phyloP scores from a whole-genome alignment of 2,113 vertebrate genomes.

The Aegithalos caudatus region DNA sequence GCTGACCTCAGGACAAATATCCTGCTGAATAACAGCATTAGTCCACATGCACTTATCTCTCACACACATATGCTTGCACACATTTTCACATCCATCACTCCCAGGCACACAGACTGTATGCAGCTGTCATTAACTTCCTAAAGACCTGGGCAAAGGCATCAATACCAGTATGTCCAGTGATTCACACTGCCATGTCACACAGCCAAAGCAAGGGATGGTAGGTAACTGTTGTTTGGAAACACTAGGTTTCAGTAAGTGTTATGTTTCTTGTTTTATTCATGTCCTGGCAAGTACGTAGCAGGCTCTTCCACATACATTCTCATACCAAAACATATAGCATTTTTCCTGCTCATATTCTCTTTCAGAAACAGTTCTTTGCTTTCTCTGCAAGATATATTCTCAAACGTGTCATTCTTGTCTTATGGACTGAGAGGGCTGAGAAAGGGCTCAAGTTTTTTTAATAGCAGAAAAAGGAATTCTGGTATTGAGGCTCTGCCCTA shows the following conservation, averaged over 20 bases:
- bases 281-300: not conserved
- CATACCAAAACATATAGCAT: not conserved
- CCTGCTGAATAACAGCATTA: not conserved
- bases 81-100: not conserved
- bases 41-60: not conserved
- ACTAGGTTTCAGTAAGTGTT: not conserved
- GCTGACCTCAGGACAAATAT: not conserved
- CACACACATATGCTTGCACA: not conserved
- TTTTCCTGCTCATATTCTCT: not conserved
- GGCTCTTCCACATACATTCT: not conserved
- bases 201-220: not conserved
- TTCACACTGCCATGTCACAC: not conserved
- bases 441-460: not conserved
- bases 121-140: not conserved
- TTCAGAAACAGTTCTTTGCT: not conserved
- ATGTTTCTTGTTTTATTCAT: not conserved
- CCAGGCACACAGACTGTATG: not conserved
- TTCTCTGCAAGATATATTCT: not conserved
- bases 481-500: not conserved
- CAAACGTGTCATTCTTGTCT: not conserved
- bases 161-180: rapidly evolving
- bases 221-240: not conserved
- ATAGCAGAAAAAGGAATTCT: not conserved
- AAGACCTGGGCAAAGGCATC: not conserved
- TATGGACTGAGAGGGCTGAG: not conserved